A percentile compares a stretch with the other conserved stretches of the same genome.
Evolutionary conservation across 1,140 invertebrate genomes (phyloP).

Genomic region (Samia ricini): DNA sequence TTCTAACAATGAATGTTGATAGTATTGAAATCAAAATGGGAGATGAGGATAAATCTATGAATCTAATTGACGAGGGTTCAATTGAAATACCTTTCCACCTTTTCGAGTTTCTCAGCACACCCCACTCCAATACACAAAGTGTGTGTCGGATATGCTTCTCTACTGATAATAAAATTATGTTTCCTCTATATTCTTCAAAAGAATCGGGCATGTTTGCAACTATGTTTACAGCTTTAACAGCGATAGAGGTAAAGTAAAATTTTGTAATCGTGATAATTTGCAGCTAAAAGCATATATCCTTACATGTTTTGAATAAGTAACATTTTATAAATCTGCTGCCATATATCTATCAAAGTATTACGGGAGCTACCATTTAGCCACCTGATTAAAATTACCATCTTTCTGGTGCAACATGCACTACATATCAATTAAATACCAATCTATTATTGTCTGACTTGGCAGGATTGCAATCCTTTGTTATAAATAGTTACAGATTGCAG

Average conservation of each 20-base stretch:
- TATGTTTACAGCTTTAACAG: constrained; percentile 43
- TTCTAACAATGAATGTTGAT: constrained; percentile 2
- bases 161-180: constrained; percentile 25
- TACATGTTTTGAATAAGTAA: constrained; percentile 5
- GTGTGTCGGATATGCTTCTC: constrained; percentile 49
- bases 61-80: background rate
- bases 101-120: constrained; percentile 26
- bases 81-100: constrained; percentile 32
- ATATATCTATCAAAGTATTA: too few relatives aligned
- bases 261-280: too few relatives aligned
- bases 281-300: too few relatives aligned
- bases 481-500: too few relatives aligned
- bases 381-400: too few relatives aligned
- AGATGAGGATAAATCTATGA: background rate
- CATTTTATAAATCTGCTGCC: too few relatives aligned
- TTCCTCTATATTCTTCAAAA: constrained; percentile 27
- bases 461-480: too few relatives aligned
- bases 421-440: too few relatives aligned
- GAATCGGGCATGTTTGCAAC: constrained; percentile 27
- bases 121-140: constrained; percentile 26
- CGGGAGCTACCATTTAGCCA: too few relatives aligned
- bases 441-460: too few relatives aligned
- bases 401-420: too few relatives aligned
- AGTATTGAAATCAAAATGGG: background rate
- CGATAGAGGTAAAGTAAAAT: constrained; percentile 42